Base-by-base conservation (phyloP, 2,888 invertebrate genomes). In the Galerucella calmariensis region DNA sequence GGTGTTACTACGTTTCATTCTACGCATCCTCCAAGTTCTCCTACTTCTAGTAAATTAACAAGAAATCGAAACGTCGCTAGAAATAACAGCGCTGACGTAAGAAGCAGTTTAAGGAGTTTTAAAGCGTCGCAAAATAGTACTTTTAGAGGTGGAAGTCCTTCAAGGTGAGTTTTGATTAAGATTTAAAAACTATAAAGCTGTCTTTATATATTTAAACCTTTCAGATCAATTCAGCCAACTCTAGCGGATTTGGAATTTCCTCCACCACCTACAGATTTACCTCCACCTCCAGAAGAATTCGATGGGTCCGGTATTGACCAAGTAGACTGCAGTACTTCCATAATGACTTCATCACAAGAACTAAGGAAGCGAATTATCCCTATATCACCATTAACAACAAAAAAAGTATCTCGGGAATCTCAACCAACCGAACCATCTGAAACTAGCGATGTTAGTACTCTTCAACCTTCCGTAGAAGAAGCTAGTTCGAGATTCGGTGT, bases 191-290 rank as follows among this genome's bases (percentile, higher is more conserved):
- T 35, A 41, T 53, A 67, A 1, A 5, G 35, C 8, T 56, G 35
- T 41, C 14, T 62, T 11, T n/a, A 35, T 62, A 3, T 14, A 5
- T 53, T 63, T 44, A 16, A 53, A 56, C 16, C 20, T 74, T 71
- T 53, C 46, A 78, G 93, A 53, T 91, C 92, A 62, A 89, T 92
- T 1, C 92, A 94, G 76, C 95, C 95, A 0, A 91, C 92, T 0
- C 88, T 95, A 75, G 94, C 95, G 4, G 95, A 96, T 85, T 89
- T 96, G 46, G 96, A 96, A 86, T 96, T 96, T 87, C 96, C 96
- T 0, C 96, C 96, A 20, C 96, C 95, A 0, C 95, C 95, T 0
- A 89, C 92, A 6, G 94, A 94, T 83, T 87, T 94, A 68, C 94
- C 94, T 2, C 95, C 95, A 20, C 95, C 95, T 0, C 93, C 94